phyloP scores from a whole-genome alignment of 2,113 vertebrate genomes.

The Brienomyrus brachyistius region DNA sequence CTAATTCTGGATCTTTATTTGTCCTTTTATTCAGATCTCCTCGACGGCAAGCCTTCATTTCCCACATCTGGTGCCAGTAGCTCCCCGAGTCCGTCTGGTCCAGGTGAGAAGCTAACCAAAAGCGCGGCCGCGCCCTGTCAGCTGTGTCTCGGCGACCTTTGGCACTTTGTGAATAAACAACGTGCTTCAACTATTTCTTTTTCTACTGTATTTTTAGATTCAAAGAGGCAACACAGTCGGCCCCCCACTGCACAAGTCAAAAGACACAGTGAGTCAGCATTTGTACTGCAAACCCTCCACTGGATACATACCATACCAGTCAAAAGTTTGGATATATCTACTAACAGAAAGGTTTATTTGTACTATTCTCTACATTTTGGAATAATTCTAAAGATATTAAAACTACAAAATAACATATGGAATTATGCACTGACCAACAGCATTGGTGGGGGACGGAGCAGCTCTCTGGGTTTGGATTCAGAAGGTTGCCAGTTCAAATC shows the following conservation, averaged over 20 bases:
- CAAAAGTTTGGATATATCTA: neutral
- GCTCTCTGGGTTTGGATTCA: neutral
- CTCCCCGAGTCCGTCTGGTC: conserved; percentile 51
- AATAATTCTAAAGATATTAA: neutral
- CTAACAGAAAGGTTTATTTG: neutral
- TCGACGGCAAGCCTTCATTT: conserved; percentile 39
- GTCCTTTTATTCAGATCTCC: conserved; percentile 43
- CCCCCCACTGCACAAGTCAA: conserved; percentile 68
- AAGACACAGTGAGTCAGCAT: conserved; percentile 81
- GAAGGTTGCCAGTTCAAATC: neutral
- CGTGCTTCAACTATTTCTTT: neutral
- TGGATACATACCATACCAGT: neutral
- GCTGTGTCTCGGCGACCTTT: neutral
- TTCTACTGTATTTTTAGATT: conserved; percentile 57
- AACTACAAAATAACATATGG: neutral
- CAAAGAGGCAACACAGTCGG: conserved; percentile 69
- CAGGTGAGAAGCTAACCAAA: conserved; percentile 41
- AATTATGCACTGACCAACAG: neutral
- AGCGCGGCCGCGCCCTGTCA: neutral
- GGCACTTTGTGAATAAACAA: too few species aligned
- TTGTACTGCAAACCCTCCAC: neutral
- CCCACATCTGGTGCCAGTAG: conserved; percentile 29
- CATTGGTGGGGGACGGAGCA: neutral
- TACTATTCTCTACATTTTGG: neutral
- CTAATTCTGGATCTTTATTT: neutral